A percentile compares a stretch with the other conserved stretches of the same genome.
These are phyloP conservation scores for Malacosoma neustria DNA, from an alignment of 2,888 invertebrate genomes.

Conservation along the genomic window DNA sequence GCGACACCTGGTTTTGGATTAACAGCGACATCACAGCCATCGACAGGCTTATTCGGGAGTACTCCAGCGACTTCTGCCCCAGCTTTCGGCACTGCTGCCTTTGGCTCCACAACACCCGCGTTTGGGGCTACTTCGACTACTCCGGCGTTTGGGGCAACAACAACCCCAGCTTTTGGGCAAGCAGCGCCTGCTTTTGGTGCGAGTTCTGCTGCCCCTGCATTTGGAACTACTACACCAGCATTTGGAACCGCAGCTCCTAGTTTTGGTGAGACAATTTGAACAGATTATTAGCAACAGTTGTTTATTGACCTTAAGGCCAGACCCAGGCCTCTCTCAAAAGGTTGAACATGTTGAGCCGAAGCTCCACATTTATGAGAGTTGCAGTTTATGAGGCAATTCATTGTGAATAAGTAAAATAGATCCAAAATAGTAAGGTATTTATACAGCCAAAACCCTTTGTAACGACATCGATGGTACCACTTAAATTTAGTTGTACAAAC, in stretches of 20 bases:
- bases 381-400: too few relatives aligned
- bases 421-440: too few relatives aligned
- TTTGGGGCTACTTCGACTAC: slow-evolving; percentile 16
- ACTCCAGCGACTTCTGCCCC: slow-evolving; percentile 33
- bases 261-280: not conserved
- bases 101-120: slow-evolving; percentile 23
- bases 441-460: too few relatives aligned
- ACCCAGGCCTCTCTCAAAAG: too few relatives aligned
- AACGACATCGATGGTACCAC: too few relatives aligned
- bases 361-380: too few relatives aligned
- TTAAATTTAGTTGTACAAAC: too few relatives aligned
- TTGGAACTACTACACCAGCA: slow-evolving; percentile 31
- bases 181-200: slow-evolving; percentile 24
- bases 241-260: slow-evolving; percentile 30
- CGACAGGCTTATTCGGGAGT: slow-evolving; percentile 43
- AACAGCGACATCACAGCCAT: slow-evolving; percentile 37
- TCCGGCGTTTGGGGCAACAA: slow-evolving; percentile 5
- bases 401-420: too few relatives aligned
- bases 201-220: slow-evolving; percentile 23
- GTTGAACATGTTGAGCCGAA: too few relatives aligned
- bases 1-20: slow-evolving; percentile 50
- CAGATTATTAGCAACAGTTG: too few relatives aligned
- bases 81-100: slow-evolving; percentile 22
- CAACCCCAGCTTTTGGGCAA: slow-evolving; percentile 23
- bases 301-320: too few relatives aligned